These are phyloP conservation scores for Lycaena phlaeas DNA, from an alignment of 2,888 invertebrate species.

Conservation along the genomic window DNA sequence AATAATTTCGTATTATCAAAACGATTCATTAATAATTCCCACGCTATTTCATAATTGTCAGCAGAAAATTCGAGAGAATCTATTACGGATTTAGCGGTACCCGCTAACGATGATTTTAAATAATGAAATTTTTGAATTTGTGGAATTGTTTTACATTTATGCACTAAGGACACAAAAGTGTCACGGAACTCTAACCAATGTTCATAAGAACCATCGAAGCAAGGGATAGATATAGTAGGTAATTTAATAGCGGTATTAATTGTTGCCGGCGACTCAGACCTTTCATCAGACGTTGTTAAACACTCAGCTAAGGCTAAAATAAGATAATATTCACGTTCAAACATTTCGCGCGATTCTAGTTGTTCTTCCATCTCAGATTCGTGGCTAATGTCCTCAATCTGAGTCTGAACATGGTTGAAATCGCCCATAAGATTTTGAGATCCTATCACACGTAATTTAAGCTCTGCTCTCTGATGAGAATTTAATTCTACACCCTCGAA, in stretches of 20 bases:
- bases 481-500: neutral
- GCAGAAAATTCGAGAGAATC: constrained; percentile 12
- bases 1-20: constrained; percentile 14
- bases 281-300: neutral
- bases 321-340: neutral
- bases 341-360: neutral
- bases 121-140: constrained; percentile 15
- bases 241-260: neutral
- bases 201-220: neutral
- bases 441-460: constrained; percentile 1
- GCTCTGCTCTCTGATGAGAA: neutral
- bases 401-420: neutral
- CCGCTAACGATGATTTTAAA: constrained; percentile 9
- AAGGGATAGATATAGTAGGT: constrained; percentile 1
- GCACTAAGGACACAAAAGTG: neutral
- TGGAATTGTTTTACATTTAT: neutral
- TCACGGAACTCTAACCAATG: neutral
- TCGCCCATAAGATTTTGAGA: neutral
- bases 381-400: neutral
- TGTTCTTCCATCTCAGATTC: too few relatives aligned
- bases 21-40: constrained; percentile 11
- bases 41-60: constrained; percentile 14
- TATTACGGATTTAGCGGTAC: constrained; percentile 9
- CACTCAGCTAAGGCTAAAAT: neutral
- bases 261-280: too few relatives aligned